Percentiles rank a stretch among this genome's conserved stretches.
Conservation (phyloP, 2,113 vertebrate genomes). For the Amazona vittata region DNA sequence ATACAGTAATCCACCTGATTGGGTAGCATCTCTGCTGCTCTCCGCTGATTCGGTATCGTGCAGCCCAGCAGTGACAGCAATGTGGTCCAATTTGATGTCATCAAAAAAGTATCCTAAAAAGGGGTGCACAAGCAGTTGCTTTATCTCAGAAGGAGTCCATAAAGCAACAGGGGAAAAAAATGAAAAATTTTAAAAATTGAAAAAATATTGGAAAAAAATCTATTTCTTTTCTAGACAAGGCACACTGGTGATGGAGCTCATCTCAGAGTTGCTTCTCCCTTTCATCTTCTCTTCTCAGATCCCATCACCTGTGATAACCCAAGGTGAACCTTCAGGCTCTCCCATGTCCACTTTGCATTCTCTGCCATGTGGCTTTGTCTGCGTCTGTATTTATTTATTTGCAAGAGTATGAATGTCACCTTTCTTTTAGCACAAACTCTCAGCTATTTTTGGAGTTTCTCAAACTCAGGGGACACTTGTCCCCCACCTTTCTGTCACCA, state of each 20-base stretch:
- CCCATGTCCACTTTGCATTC: accelerated
- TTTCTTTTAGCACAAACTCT: background rate
- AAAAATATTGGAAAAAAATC: background rate
- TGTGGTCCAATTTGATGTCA: background rate
- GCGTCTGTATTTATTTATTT: background rate
- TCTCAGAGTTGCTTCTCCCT: accelerated
- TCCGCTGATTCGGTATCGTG: background rate
- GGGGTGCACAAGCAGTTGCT: background rate
- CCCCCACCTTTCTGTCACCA: background rate
- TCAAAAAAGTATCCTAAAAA: background rate
- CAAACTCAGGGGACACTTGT: background rate
- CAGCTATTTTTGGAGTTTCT: background rate
- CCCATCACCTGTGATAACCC: background rate
- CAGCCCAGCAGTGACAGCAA: background rate
- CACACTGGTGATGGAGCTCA: background rate
- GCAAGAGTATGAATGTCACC: accelerated
- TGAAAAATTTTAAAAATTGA: background rate
- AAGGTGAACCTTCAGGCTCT: background rate
- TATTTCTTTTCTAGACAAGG: background rate
- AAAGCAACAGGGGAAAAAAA: background rate
- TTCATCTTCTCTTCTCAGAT: background rate
- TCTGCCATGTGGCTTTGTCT: background rate
- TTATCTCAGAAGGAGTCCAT: background rate
- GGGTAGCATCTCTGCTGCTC: background rate
- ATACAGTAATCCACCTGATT: background rate